Conservation (phyloP, 2,113 vertebrate genomes). For the Myiopsitta monachus region DNA sequence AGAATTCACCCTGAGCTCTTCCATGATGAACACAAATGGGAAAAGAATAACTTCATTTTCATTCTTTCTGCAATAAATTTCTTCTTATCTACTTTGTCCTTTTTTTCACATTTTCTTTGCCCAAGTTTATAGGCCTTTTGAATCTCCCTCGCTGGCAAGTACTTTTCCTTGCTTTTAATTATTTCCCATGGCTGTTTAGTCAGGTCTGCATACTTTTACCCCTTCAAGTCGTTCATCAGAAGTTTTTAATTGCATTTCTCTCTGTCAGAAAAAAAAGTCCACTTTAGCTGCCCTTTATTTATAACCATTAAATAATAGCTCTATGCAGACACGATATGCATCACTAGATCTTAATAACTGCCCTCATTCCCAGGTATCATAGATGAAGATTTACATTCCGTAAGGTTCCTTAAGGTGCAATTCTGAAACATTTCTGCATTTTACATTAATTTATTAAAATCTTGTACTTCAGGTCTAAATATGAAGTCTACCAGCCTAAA, state of each 20-base stretch:
- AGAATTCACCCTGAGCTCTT: neutral
- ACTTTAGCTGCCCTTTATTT: neutral
- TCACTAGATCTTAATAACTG: neutral
- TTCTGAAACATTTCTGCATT: neutral
- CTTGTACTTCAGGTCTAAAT: neutral
- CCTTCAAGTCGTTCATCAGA: neutral
- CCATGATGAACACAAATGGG: neutral
- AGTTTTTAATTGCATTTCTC: neutral
- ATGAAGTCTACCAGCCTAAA: neutral
- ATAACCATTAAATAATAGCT: neutral
- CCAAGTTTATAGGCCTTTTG: neutral
- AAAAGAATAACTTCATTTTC: neutral
- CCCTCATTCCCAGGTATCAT: neutral
- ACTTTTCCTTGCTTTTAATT: neutral
- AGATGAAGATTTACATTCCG: neutral
- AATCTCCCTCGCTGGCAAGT: accelerated
- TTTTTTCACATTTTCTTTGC: neutral
- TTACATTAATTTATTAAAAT: neutral
- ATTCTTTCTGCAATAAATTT: neutral
- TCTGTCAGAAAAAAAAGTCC: neutral
- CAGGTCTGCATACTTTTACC: neutral
- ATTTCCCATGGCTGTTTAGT: neutral
- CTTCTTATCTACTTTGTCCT: neutral
- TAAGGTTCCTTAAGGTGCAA: neutral
- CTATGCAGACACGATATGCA: neutral